Base-by-base conservation (phyloP, 2,888 invertebrate species). In the Bedellia somnulentella region DNA sequence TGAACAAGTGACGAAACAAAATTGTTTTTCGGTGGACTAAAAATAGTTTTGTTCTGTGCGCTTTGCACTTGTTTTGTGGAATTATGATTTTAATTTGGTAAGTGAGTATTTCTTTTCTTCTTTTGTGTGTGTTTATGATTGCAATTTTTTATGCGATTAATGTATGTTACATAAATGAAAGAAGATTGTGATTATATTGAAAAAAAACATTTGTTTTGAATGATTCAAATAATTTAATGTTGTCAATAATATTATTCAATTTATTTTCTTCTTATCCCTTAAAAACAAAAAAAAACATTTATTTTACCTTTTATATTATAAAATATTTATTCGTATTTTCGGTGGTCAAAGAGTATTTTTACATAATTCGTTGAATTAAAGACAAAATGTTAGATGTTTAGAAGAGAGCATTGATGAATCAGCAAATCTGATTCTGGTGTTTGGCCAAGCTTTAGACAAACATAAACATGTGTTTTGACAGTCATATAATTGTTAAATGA, bases 31-130 rank as follows among this genome's bases (percentile, higher is more conserved):
- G n/a, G 6, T 9, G 17, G 16, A 6, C 31, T 34, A 39, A 37
- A 40, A 40, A 41, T 44, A 47, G 41, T 44, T 43, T 30, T 32
- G 35, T 36, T 39, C 35, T 41, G 30, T 43, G 41, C 47, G 49
- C 46, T 42, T n/a, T 27, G 16, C 17, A 11, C 5, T 16, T 9
- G 8, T 43, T 46, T 45, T 44, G 42, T 37, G 41, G 46, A 49
- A 50, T 42, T 39, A 68, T 70, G 68, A 62, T 70, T 50, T 61
- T 70, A 47, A 53, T 56, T 46, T 43, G 68, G 68, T 70, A 46
- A 68, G 70, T 70, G 41, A 58, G 58, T 61, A 58, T n/a, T n/a
- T n/a, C n/a, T n/a, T n/a, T n/a, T n/a, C n/a, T n/a, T n/a, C 50
- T 43, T 40, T 44, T 13, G 11, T 36, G 34, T 37, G 25, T 31